Evolutionary conservation across 2,888 invertebrate species (phyloP).

Genomic region (Rhingia campestris): DNA sequence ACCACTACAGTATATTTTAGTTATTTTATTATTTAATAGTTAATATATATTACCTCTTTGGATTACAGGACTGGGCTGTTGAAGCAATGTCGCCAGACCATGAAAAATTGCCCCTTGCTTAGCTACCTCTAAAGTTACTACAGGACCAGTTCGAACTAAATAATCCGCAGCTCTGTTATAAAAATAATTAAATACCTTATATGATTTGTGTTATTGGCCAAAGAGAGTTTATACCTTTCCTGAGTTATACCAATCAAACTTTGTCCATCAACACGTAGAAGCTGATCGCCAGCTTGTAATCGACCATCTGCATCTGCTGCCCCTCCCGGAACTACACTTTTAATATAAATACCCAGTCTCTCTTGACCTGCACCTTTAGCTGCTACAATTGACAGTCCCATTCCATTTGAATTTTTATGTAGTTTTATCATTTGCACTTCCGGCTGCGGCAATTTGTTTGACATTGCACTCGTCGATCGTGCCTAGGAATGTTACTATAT

Average conservation of each 20-base stretch:
- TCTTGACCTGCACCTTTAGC: slow-evolving; percentile 94
- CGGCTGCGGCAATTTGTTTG: slow-evolving; percentile 86
- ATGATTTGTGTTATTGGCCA: neutral
- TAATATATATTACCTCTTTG: slow-evolving; percentile 86
- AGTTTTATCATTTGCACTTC: slow-evolving; percentile 93
- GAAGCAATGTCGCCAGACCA: slow-evolving; percentile 95
- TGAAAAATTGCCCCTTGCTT: slow-evolving; percentile 99
- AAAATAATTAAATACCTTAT: neutral
- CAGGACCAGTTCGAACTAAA: slow-evolving; percentile 95
- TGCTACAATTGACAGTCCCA: slow-evolving; percentile 99
- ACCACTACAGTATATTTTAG: slow-evolving; percentile 14
- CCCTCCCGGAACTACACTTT: slow-evolving; percentile 97
- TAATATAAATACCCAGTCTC: slow-evolving; percentile 98
- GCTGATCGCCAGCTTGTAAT: slow-evolving; percentile 97
- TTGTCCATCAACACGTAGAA: slow-evolving; percentile 97
- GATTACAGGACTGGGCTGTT: slow-evolving; percentile 94
- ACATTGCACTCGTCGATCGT: slow-evolving; percentile 87
- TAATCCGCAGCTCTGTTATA: slow-evolving; percentile 94
- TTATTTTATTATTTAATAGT: slow-evolving; percentile 6
- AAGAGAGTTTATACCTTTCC: slow-evolving; percentile 85
- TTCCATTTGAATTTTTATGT: slow-evolving; percentile 96
- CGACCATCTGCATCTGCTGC: slow-evolving; percentile 97
- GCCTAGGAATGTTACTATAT: slow-evolving; percentile 80
- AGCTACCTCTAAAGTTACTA: slow-evolving; percentile 97
- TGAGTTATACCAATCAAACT: slow-evolving; percentile 94